Evolutionary conservation across 2,113 vertebrate genomes (phyloP), one percentile per base, ranked within the genome.

Genomic region (Corythaeola cristata): DNA sequence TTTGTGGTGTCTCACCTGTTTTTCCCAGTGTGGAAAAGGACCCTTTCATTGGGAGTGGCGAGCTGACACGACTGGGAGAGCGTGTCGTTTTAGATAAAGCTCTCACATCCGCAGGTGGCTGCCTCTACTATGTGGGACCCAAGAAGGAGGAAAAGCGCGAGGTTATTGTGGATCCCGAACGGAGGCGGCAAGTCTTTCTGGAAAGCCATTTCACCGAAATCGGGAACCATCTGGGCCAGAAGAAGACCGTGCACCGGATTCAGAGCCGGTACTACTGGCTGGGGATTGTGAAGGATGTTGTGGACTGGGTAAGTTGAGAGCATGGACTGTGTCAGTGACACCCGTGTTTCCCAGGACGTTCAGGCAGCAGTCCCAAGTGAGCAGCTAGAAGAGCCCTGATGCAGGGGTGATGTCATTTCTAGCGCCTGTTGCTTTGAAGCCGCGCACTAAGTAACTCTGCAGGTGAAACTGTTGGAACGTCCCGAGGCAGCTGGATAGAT

Each of bases 261-360:
- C 99, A 99, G 97, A 98, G 98, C 97, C 98, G 98, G 52, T 99
- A 98, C 97, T 99, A 99, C 97, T 99, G 99, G 99, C 98, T 99
- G 92, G 99, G 99, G 15, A 99, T 99, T 74, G 98, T 99, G 85
- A 99, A 98, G 96, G 99, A 99, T 78, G 99, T 99, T 4, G 99
- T 99, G 86, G 99, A 99, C 81, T 99, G 99, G 99, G 99, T 99
- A 95, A 91, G 91, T 82, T 37, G 27, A 33, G 73, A 47, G 87
- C 69, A 20, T 3, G 28, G 80, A 14, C 52, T 1, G 8, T 60
- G 68, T 27, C 60, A 3, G 1, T 58, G 74, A 33, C 74, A 72
- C 44, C 8, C 2, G 52, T 23, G 5, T 53, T n/a, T 64, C 87
- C 72, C 50, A 14, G 76, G 66, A 14, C 2, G 0, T 50, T 67